Evolutionary conservation across 1,140 invertebrate genomes (phyloP).

Genomic region (Cardiocondyla obscurior): DNA sequence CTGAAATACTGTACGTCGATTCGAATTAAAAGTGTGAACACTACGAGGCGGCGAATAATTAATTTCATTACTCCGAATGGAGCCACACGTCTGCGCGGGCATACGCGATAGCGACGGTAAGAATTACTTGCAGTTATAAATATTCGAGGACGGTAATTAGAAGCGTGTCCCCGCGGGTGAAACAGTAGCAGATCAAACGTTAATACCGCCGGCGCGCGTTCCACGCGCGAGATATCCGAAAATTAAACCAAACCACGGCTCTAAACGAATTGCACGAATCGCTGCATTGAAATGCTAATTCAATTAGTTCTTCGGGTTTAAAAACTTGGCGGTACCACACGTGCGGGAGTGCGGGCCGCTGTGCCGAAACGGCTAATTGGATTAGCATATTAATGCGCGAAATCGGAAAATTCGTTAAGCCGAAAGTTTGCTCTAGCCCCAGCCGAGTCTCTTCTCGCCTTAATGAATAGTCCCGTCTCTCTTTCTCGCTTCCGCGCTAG

Average conservation of each 20-base stretch:
- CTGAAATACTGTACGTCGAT: background rate
- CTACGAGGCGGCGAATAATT: conserved; percentile 31
- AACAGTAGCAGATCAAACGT: conserved; percentile 61
- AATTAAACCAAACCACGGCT: conserved; percentile 32
- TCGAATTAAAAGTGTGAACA: conserved; percentile 46
- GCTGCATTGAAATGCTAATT: conserved; percentile 66
- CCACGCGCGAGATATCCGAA: conserved; percentile 28
- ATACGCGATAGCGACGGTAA: conserved; percentile 23
- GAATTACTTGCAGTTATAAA: conserved; percentile 61
- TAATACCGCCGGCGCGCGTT: conserved; percentile 58
- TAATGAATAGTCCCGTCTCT: conserved; percentile 61
- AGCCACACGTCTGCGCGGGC: background rate
- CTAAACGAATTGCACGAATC: conserved; percentile 61
- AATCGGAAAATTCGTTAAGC: conserved; percentile 59
- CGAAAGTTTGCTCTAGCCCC: conserved; percentile 33
- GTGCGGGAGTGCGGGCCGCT: conserved; percentile 33
- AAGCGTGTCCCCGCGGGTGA: conserved; percentile 29
- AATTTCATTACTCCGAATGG: conserved; percentile 39
- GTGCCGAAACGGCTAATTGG: conserved; percentile 56
- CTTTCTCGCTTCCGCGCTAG: background rate
- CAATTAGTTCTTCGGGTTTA: conserved; percentile 48
- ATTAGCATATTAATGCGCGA: conserved; percentile 52
- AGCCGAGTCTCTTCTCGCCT: conserved; percentile 41
- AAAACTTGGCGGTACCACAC: conserved; percentile 57
- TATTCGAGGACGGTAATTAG: conserved; percentile 60